Conservation (phyloP, 2,797 vertebrate species). For the Sebastes hubbsi region DNA sequence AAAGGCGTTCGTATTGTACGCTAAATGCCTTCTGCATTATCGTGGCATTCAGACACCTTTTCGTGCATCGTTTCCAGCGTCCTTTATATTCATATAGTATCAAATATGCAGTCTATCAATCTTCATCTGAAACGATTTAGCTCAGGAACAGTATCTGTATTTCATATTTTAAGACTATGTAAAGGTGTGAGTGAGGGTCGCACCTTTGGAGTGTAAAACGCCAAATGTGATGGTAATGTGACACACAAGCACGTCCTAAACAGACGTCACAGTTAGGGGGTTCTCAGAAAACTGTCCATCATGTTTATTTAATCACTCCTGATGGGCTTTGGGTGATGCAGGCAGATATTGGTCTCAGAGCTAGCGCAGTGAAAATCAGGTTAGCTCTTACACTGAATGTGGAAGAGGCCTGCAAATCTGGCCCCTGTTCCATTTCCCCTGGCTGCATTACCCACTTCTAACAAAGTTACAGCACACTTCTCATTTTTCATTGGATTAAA, state of each 20-base stretch:
- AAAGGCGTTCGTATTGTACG: too few species aligned
- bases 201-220: constrained; percentile 2
- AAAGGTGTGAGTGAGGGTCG: not conserved
- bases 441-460: constrained; percentile 79
- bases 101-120: not conserved
- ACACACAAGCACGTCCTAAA: constrained; percentile 34
- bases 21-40: too few species aligned
- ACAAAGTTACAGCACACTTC: constrained; percentile 83
- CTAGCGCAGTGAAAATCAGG: constrained; percentile 75
- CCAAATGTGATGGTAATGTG: constrained; percentile 12
- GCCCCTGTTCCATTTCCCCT: constrained; percentile 74
- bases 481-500: constrained; percentile 84
- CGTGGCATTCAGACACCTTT: too few species aligned
- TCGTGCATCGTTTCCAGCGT: constrained; percentile 12
- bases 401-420: constrained; percentile 71
- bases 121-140: not conserved
- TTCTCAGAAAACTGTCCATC: constrained; percentile 65
- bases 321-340: constrained; percentile 66
- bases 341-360: constrained; percentile 73
- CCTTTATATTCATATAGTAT: not conserved
- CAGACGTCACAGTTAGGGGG: constrained; percentile 53
- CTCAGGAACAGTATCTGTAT: not conserved
- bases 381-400: constrained; percentile 76
- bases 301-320: constrained; percentile 78
- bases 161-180: not conserved